These are phyloP conservation scores for Melanotaenia trifasciata DNA, from an alignment of 2,797 vertebrate genomes.

Conservation along the genomic window DNA sequence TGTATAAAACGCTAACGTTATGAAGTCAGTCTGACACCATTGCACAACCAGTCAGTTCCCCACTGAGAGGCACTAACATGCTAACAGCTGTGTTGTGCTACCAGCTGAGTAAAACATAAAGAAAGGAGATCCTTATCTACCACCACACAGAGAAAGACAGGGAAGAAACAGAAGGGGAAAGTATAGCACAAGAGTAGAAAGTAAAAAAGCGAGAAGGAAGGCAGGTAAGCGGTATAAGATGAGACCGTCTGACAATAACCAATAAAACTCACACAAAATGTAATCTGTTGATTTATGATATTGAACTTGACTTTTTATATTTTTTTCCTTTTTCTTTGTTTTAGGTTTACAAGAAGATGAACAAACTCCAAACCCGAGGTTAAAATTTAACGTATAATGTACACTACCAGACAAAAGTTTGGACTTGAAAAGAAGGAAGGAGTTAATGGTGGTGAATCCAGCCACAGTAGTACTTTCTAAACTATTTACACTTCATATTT, in stretches of 20 bases:
- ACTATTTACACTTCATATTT: background rate
- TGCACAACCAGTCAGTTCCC: conserved; percentile 37
- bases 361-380: no score
- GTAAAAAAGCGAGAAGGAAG: conserved; percentile 22
- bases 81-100: conserved; percentile 46
- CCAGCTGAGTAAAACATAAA: conserved; percentile 57
- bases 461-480: no score
- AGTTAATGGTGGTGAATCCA: no score
- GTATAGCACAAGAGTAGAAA: conserved; percentile 12
- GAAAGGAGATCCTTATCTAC: conserved; percentile 60
- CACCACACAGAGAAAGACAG: conserved; percentile 39
- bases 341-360: no score
- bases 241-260: conserved; percentile 18
- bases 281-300: background rate
- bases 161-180: background rate
- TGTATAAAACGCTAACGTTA: conserved; percentile 15
- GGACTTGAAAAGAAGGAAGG: no score
- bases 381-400: no score
- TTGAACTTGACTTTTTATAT: background rate
- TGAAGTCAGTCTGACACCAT: conserved; percentile 52
- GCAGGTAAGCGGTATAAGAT: conserved; percentile 13
- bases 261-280: background rate
- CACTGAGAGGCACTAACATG: conserved; percentile 45
- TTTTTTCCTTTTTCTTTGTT: no score
- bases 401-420: no score